Percentiles rank a stretch among this genome's conserved stretches.
Evolutionary conservation across 2,888 invertebrate species (phyloP).

Genomic region (Adela reaumurella): DNA sequence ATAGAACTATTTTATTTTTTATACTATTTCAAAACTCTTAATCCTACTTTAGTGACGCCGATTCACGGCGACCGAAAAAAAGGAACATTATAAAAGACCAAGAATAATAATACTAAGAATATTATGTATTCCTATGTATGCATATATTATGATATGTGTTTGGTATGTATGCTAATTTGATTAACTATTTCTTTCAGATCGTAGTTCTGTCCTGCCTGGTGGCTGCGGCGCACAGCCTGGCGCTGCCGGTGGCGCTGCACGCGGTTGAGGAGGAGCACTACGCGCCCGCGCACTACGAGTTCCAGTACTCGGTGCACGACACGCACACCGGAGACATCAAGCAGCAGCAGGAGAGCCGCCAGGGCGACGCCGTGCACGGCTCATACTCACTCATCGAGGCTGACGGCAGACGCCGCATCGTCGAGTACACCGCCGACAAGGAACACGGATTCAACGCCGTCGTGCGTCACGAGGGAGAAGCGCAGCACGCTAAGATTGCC

Average conservation of each 20-base stretch:
- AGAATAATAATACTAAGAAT: too few relatives aligned
- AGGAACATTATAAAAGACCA: too few relatives aligned
- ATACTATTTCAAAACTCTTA: too few relatives aligned
- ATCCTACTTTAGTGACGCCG: too few relatives aligned
- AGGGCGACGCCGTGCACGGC: constrained; percentile 40
- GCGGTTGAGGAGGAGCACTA: constrained; percentile 31
- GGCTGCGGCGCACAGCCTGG: constrained; percentile 22
- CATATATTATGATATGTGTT: too few relatives aligned
- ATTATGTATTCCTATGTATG: too few relatives aligned
- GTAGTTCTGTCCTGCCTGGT: constrained; percentile 8
- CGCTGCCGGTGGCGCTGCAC: constrained; percentile 26
- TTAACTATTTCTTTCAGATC: too few relatives aligned
- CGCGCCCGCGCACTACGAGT: constrained; percentile 40
- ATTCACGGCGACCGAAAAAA: too few relatives aligned
- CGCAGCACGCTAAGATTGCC: too few relatives aligned
- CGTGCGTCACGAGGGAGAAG: constrained; percentile 39
- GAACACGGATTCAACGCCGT: constrained; percentile 43
- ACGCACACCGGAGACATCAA: constrained; percentile 41
- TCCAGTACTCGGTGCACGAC: constrained; percentile 43
- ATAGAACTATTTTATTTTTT: too few relatives aligned
- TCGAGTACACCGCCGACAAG: too few relatives aligned
- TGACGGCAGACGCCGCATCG: constrained; percentile 40
- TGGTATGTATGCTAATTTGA: too few relatives aligned
- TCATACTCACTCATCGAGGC: constrained; percentile 48
- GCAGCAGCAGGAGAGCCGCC: constrained; percentile 41